Evolutionary conservation across 2,797 vertebrate species (phyloP).

Genomic region (Leuciscus waleckii): DNA sequence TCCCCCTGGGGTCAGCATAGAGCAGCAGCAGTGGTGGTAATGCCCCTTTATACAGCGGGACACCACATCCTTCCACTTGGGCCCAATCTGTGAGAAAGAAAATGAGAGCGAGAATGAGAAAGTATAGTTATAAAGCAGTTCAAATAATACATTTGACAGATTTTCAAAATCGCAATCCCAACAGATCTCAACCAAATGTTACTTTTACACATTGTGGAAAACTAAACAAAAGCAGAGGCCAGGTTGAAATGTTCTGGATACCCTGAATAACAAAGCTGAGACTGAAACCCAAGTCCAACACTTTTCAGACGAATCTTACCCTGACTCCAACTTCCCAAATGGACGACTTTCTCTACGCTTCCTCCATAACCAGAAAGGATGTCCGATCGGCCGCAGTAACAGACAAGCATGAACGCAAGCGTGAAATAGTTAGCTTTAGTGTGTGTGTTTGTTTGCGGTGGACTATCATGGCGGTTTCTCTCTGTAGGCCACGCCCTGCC

Average conservation of each 20-base stretch:
- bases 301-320: constrained; percentile 50
- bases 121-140: not conserved
- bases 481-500: constrained; percentile 69
- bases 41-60: constrained; percentile 96
- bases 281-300: not conserved
- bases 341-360: not conserved
- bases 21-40: constrained; percentile 96
- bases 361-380: constrained; percentile 30
- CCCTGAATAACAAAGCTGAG: constrained; percentile 6
- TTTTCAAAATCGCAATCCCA: not conserved
- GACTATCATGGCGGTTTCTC: constrained; percentile 55
- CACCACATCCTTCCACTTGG: constrained; percentile 98
- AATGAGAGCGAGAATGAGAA: constrained; percentile 16
- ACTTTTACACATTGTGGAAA: not conserved
- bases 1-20: constrained; percentile 94
- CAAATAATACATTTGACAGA: not conserved
- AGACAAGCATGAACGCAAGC: constrained; percentile 54
- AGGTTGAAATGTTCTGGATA: not conserved
- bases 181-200: not conserved
- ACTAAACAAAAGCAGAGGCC: not conserved
- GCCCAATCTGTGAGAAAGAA: constrained; percentile 84
- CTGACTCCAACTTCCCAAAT: constrained; percentile 15
- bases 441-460: constrained; percentile 41
- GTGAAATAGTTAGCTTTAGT: constrained; percentile 43
- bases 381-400: not conserved